A percentile compares a stretch with the other conserved stretches of the same genome.
These are phyloP conservation scores for Aethes cnicana DNA, from an alignment of 2,888 invertebrate species.

Conservation along the genomic window DNA sequence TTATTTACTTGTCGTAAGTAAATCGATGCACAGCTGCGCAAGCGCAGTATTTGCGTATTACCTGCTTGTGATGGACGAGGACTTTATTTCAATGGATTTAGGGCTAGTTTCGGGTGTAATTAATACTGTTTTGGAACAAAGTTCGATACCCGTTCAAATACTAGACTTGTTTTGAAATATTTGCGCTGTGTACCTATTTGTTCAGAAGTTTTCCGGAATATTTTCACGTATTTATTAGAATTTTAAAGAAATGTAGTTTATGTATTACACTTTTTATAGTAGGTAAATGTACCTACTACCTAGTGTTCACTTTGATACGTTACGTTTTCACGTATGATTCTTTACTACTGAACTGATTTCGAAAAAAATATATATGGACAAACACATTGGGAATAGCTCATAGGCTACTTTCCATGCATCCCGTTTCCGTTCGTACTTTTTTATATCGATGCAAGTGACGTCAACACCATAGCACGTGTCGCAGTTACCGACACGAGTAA, in stretches of 20 bases:
- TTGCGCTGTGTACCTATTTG: too few species aligned
- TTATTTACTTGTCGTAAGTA: conserved; percentile 14
- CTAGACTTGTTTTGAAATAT: neutral
- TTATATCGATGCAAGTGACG: too few species aligned
- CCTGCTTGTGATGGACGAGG: neutral
- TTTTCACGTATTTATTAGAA: neutral
- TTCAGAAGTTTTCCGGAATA: neutral
- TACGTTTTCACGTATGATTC: too few species aligned
- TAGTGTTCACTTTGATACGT: too few species aligned
- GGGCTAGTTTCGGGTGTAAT: neutral
- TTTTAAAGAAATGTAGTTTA: neutral
- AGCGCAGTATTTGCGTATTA: conserved; percentile 35
- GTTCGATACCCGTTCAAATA: conserved; percentile 3
- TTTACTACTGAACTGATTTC: too few species aligned
- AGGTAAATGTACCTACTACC: neutral
- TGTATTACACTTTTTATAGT: neutral
- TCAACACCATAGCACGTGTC: too few species aligned
- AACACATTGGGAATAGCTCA: too few species aligned
- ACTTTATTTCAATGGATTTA: neutral
- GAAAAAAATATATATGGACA: too few species aligned
- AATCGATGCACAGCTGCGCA: conserved; percentile 34
- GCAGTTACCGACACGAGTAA: too few species aligned
- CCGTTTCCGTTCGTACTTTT: too few species aligned
- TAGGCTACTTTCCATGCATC: too few species aligned
- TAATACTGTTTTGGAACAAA: conserved; percentile 11